Evolutionary conservation across 2,888 invertebrate species (phyloP).

Genomic region (Brachylomia viminalis): DNA sequence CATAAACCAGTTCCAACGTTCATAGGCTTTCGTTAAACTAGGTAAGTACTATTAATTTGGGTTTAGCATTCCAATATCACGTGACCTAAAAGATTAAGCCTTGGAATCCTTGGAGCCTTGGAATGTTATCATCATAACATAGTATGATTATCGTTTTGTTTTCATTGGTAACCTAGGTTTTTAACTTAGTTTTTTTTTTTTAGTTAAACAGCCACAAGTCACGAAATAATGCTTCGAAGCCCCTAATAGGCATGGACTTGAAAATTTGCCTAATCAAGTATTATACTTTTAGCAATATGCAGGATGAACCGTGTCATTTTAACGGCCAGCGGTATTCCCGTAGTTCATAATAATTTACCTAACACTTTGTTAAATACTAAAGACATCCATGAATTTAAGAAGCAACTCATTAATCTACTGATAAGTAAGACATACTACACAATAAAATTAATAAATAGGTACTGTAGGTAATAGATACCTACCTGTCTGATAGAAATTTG

Average conservation of each 20-base stretch:
- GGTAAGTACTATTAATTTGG: background rate
- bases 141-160: background rate
- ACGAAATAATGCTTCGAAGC: background rate
- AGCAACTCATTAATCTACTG: too few relatives aligned
- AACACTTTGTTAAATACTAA: too few relatives aligned
- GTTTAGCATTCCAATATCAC: background rate
- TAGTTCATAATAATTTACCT: too few relatives aligned
- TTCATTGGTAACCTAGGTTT: background rate
- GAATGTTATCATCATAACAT: background rate
- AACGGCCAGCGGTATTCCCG: background rate
- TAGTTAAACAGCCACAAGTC: background rate
- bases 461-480: too few relatives aligned
- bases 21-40: constrained; percentile 32
- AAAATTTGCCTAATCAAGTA: background rate
- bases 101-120: too few relatives aligned
- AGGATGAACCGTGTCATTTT: background rate
- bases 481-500: too few relatives aligned
- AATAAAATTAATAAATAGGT: too few relatives aligned
- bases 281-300: background rate
- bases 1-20: constrained; percentile 28
- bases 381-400: too few relatives aligned
- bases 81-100: background rate
- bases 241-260: background rate
- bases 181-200: too few relatives aligned
- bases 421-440: too few relatives aligned